Percentiles rank a stretch among this genome's conserved stretches.
Conservation (phyloP, 2,113 vertebrate genomes). For the Menura novaehollandiae region DNA sequence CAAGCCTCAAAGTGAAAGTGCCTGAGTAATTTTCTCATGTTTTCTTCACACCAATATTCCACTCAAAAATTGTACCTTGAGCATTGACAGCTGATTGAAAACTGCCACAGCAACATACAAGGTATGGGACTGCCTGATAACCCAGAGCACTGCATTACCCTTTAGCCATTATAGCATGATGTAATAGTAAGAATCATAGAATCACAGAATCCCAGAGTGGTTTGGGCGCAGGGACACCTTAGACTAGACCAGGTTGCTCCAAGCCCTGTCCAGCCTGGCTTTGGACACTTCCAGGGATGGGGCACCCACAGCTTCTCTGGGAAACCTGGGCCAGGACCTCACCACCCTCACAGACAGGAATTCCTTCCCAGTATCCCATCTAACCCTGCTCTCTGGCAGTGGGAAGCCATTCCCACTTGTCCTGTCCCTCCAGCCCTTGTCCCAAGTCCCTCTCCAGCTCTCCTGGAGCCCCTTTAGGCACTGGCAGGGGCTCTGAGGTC, state of each 20-base stretch:
- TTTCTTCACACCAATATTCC: neutral
- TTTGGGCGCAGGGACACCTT: neutral
- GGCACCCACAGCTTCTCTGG: neutral
- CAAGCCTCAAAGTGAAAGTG: neutral
- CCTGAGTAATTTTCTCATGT: neutral
- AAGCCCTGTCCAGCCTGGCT: accelerated
- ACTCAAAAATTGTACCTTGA: neutral
- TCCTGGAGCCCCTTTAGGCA: neutral
- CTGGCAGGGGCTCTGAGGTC: neutral
- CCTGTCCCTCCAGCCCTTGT: neutral
- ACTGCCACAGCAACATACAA: neutral
- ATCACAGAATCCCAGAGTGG: neutral
- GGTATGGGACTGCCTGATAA: neutral
- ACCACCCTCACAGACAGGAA: neutral
- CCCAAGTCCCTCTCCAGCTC: neutral
- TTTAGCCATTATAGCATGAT: accelerated
- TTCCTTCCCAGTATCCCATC: neutral
- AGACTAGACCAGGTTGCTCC: accelerated
- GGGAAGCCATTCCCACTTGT: neutral
- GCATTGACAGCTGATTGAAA: neutral
- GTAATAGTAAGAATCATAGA: neutral
- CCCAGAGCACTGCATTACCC: neutral
- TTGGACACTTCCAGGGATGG: neutral
- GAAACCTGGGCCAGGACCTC: neutral
- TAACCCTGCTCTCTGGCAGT: neutral